Base-by-base conservation (phyloP, 2,797 vertebrate species). In the Adelosebastes latens region DNA sequence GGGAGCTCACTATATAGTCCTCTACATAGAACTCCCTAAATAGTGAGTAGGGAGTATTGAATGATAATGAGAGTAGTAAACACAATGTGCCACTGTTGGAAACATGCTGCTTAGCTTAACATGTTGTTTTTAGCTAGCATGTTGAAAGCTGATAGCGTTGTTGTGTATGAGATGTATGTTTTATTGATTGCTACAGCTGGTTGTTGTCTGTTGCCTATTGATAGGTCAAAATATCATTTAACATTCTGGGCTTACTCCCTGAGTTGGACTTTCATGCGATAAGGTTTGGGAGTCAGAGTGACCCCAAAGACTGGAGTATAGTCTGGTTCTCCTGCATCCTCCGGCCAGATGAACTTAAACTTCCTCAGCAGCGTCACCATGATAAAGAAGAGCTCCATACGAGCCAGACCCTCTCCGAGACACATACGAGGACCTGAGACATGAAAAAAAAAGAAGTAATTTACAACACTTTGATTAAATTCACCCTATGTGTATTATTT, bases 361-460 rank as follows among this genome's bases (percentile, higher is more conserved):
- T 75, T 94, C 73, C 84, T 92, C 74, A 96, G 88, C 70, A 95
- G 85, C 4, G 92, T 95, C 36, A 94, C 94, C 2, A 78, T 56
- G 52, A 95, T 84, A 72, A 96, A 81, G 88, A 95, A 95, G 53
- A 96, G 93, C 87, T 96, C 94, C 93, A 95, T 95, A 18, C 94
- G 95, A n/a, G 96, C 95, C 81, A 96, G 81, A 77, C 91, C 72
- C 58, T 96, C 94, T 72, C 95, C 93, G 0, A 95, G 92, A 90
- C 96, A 96, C 84, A 93, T 72, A 11, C 95, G 91, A 39, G 92
- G 85, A 58, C 96, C 95, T 96, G 75, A 3, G 58, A 32, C 2
- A 42, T 2, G 1, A 24, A 24, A 31, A 36, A 60, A 27, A 10
- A 0, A 61, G 2, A 8, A n/a, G 31, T 67, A 6, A 70, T 39